Percentiles rank a stretch among this genome's conserved stretches.
These are phyloP conservation scores for Ophioninae sp. DNA, from an alignment of 2,888 invertebrate species.

Conservation along the genomic window DNA sequence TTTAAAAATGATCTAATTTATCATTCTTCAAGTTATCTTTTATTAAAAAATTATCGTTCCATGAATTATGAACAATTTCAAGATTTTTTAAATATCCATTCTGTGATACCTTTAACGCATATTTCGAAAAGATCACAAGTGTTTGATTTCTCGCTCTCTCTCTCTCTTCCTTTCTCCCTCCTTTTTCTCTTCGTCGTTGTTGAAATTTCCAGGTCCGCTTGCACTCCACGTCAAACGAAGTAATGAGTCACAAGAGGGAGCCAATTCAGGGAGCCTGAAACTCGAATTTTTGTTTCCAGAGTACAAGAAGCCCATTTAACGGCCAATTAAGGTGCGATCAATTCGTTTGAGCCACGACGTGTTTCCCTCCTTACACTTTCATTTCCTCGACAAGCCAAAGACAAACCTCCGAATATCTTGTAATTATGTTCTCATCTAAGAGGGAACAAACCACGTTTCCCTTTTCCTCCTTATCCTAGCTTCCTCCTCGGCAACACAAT, in stretches of 20 bases:
- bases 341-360: constrained; percentile 32
- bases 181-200: not conserved
- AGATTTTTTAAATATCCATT: no score
- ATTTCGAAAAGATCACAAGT: constrained; percentile 30
- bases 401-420: constrained; percentile 9
- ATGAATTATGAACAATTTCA: no score
- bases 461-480: not conserved
- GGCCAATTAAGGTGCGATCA: constrained; percentile 55
- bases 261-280: not conserved
- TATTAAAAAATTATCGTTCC: no score
- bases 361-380: constrained; percentile 12
- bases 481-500: not conserved
- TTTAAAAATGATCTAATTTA: no score
- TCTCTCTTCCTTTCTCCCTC: not conserved
- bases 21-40: no score
- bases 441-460: constrained; percentile 5
- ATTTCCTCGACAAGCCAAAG: constrained; percentile 31
- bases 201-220: not conserved
- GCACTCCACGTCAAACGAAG: constrained; percentile 25
- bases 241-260: constrained; percentile 40
- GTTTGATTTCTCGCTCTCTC: not conserved
- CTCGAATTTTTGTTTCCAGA: constrained; percentile 4
- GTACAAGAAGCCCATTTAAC: constrained; percentile 31
- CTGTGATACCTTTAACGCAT: not conserved
- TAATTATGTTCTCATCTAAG: not conserved